These are phyloP conservation scores for Silurus lanzhouensis DNA, from an alignment of 2,797 vertebrate species.

Conservation along the genomic window DNA sequence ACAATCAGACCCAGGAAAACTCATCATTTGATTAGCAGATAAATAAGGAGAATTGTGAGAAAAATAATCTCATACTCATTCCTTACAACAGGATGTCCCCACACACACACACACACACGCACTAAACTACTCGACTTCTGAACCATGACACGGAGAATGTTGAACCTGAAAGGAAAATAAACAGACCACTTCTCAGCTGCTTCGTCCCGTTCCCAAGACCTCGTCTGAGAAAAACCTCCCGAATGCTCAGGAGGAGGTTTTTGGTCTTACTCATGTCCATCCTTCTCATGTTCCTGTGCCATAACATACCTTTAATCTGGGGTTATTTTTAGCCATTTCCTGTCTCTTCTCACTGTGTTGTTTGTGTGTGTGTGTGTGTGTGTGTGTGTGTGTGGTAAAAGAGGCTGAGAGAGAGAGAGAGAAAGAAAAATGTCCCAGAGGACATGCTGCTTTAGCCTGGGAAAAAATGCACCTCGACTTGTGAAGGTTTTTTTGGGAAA, in stretches of 20 bases:
- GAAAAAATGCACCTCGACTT: slow-evolving; percentile 60
- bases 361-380: slow-evolving; percentile 18
- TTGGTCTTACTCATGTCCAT: slow-evolving; percentile 84
- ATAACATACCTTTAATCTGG: slow-evolving; percentile 91
- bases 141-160: slow-evolving; percentile 63
- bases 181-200: slow-evolving; percentile 72
- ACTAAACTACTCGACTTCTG: slow-evolving; percentile 53
- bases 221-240: slow-evolving; percentile 90
- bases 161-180: slow-evolving; percentile 68
- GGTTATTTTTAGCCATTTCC: slow-evolving; percentile 86
- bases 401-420: slow-evolving; percentile 16
- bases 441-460: slow-evolving; percentile 55
- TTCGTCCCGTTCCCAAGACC: slow-evolving; percentile 78
- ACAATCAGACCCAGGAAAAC: background rate
- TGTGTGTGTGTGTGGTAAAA: slow-evolving; percentile 26
- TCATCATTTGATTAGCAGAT: background rate
- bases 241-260: slow-evolving; percentile 70
- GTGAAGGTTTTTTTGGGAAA: slow-evolving; percentile 52
- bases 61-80: slow-evolving; percentile 2
- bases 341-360: slow-evolving; percentile 44
- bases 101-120: slow-evolving; percentile 32
- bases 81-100: background rate
- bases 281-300: slow-evolving; percentile 90
- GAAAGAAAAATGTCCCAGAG: slow-evolving; percentile 31
- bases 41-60: background rate